Evolutionary conservation across 2,113 vertebrate species (phyloP).

Genomic region (Phasianus colchicus): DNA sequence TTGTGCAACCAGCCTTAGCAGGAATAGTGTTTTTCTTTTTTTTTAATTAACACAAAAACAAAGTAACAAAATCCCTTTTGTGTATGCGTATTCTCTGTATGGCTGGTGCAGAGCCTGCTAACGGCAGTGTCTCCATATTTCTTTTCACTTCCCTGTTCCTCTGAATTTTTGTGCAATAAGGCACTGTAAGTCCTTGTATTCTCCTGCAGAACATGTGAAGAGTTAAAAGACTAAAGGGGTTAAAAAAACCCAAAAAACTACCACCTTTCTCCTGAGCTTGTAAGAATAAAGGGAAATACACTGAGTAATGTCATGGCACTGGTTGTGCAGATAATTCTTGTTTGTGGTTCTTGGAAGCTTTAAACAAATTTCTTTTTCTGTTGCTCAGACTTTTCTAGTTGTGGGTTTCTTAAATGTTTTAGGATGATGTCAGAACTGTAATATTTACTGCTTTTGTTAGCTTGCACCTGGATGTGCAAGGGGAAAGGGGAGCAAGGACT

Average conservation of each 20-base stretch:
- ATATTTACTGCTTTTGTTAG: background rate
- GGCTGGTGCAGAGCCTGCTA: slow-evolving; percentile 31
- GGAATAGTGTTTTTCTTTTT: background rate
- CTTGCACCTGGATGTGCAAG: slow-evolving; percentile 15
- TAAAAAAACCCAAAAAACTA: background rate
- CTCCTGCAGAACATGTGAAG: background rate
- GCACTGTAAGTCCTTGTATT: background rate
- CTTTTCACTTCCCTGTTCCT: background rate
- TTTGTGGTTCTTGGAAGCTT: slow-evolving; percentile 4
- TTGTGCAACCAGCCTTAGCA: slow-evolving; percentile 29
- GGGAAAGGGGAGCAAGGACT: background rate
- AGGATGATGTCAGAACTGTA: background rate
- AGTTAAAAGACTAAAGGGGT: background rate
- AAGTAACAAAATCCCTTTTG: background rate
- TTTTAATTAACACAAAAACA: background rate
- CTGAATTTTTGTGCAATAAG: background rate
- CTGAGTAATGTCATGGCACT: background rate
- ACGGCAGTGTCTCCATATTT: background rate
- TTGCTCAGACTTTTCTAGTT: background rate
- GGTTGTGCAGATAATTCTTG: background rate
- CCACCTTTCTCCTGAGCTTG: background rate
- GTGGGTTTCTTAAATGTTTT: background rate
- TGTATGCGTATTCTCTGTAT: slow-evolving; percentile 21
- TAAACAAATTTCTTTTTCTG: background rate
- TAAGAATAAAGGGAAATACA: background rate